phyloP scores from a whole-genome alignment of 2,797 vertebrate species.

The Taenioides sp. region DNA sequence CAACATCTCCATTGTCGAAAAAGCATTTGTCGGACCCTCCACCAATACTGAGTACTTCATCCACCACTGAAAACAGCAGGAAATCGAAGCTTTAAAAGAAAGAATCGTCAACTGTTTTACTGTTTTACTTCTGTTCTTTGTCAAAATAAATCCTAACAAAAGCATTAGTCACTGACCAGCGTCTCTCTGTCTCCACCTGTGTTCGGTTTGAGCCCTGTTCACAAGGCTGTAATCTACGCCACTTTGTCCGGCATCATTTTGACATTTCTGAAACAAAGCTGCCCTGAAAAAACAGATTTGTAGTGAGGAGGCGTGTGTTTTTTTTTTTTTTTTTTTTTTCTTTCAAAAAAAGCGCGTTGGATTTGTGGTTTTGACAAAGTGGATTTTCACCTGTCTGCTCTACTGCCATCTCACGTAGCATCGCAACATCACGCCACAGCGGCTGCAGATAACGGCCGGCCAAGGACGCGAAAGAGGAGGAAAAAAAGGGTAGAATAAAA shows the following conservation, averaged over 20 bases:
- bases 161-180: not conserved
- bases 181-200: not conserved
- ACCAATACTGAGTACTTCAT: too few relatives aligned
- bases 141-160: not conserved
- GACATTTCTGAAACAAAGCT: constrained; percentile 12
- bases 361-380: constrained; percentile 11
- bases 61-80: not conserved
- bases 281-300: not conserved
- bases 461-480: constrained; percentile 4
- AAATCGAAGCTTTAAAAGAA: not conserved
- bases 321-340: too few relatives aligned
- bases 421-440: constrained; percentile 5
- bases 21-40: too few relatives aligned
- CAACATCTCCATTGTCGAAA: too few relatives aligned
- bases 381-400: constrained; percentile 15
- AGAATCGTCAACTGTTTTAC: not conserved
- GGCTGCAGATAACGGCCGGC: constrained; percentile 6
- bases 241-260: constrained; percentile 4
- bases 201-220: not conserved
- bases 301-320: not conserved
- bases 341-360: not conserved
- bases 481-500: not conserved
- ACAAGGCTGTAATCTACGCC: not conserved
- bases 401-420: constrained; percentile 14
- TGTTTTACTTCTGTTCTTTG: not conserved